Evolutionary conservation across 2,888 invertebrate species (phyloP).

Genomic region (Pollenia labialis): DNA sequence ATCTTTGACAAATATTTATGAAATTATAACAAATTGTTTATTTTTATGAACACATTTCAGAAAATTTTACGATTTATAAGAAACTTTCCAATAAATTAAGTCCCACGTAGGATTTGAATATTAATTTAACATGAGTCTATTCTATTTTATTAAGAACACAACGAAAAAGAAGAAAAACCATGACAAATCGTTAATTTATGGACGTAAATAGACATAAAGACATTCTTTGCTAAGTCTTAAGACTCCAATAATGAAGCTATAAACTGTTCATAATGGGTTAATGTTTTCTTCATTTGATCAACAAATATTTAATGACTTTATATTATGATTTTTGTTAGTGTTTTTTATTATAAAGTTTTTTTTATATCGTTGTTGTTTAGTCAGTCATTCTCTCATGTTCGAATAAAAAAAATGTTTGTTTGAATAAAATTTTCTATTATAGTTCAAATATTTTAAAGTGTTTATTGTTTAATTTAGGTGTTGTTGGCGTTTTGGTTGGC

Average conservation of each 20-base stretch:
- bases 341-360: constrained; percentile 28
- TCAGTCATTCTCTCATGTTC: neutral
- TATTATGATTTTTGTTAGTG: constrained; percentile 15
- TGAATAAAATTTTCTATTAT: constrained; percentile 23
- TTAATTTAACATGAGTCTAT: constrained; percentile 5
- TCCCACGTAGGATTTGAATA: constrained; percentile 21
- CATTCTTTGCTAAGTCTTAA: constrained; percentile 1
- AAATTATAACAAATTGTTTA: neutral
- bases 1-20: neutral
- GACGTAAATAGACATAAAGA: neutral
- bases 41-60: neutral
- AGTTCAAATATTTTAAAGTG: constrained; percentile 57
- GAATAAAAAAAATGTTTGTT: neutral
- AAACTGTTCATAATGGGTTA: constrained; percentile 43
- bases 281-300: constrained; percentile 59
- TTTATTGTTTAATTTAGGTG: constrained; percentile 39
- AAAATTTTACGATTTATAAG: constrained; percentile 25
- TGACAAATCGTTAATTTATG: constrained; percentile 54
- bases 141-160: neutral
- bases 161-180: neutral
- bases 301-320: constrained; percentile 61
- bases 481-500: constrained; percentile 38
- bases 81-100: neutral
- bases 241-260: constrained; percentile 10
- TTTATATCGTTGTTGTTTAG: neutral